A percentile compares a stretch with the other conserved stretches of the same genome.
phyloP scores from a whole-genome alignment of 2,888 invertebrate genomes.

The Chrysomela aeneicollis region DNA sequence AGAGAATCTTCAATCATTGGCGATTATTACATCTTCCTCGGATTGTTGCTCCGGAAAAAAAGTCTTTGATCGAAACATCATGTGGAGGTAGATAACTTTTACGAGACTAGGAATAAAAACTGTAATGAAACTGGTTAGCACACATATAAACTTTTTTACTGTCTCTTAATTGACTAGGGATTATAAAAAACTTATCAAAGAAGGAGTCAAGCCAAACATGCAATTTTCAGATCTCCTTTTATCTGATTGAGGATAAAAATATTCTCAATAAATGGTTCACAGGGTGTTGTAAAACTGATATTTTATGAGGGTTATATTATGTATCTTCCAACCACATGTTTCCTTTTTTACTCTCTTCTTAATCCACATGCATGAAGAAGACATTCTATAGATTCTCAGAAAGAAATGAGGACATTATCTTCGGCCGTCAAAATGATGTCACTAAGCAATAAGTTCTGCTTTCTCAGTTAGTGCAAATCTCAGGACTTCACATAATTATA shows the following conservation, averaged over 20 bases:
- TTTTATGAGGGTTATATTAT: slow-evolving; percentile 5
- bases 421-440: no score
- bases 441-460: no score
- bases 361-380: no score
- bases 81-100: not conserved
- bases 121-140: not conserved
- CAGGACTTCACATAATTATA: no score
- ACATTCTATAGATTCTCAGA: no score
- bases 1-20: not conserved
- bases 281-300: not conserved
- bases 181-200: not conserved
- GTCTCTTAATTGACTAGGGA: not conserved
- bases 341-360: not conserved
- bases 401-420: no score
- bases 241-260: not conserved
- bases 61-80: not conserved
- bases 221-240: not conserved
- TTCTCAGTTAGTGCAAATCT: no score
- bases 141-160: slow-evolving; percentile 2
- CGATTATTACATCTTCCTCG: not conserved
- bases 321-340: not conserved
- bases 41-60: not conserved
- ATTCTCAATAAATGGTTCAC: not conserved
- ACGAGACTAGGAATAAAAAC: not conserved
- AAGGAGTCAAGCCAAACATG: not conserved